Evolutionary conservation across 1,140 invertebrate species (phyloP).

Genomic region (Orchestia grillus): DNA sequence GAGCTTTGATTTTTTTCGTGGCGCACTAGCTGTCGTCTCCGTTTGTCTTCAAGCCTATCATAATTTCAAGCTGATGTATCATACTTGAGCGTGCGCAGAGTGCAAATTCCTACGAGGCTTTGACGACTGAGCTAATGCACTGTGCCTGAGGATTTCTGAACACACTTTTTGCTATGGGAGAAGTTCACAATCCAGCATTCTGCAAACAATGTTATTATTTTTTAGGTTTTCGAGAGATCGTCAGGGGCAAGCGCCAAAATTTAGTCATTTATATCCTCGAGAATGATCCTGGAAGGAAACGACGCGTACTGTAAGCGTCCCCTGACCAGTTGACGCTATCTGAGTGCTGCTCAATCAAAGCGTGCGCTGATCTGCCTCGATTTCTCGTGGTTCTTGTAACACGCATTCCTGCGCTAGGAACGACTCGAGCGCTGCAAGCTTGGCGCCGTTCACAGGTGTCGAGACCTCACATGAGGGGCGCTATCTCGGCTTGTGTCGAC

Average conservation of each 20-base stretch:
- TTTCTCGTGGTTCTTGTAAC: neutral
- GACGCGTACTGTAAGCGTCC: neutral
- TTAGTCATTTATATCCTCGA: neutral
- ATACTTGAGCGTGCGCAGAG: neutral
- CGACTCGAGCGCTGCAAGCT: neutral
- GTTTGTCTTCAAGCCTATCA: neutral
- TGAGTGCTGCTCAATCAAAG: conserved; percentile 12
- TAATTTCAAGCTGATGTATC: neutral
- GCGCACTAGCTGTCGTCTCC: neutral
- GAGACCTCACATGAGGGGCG: conserved; percentile 12
- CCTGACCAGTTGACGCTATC: neutral
- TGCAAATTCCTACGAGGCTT: neutral
- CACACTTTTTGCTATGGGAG: neutral
- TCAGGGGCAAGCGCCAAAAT: neutral
- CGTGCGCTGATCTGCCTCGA: conserved; percentile 34
- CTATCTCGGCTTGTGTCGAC: conserved; percentile 25
- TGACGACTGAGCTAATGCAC: neutral
- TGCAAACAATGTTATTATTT: neutral
- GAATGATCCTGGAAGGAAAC: neutral
- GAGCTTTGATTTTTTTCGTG: neutral
- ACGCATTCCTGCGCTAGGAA: neutral
- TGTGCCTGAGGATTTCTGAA: neutral
- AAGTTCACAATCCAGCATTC: neutral
- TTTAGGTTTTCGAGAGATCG: neutral
- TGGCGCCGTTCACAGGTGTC: neutral